These are phyloP conservation scores for Achlya flavicornis DNA, from an alignment of 2,888 invertebrate species.

Conservation along the genomic window DNA sequence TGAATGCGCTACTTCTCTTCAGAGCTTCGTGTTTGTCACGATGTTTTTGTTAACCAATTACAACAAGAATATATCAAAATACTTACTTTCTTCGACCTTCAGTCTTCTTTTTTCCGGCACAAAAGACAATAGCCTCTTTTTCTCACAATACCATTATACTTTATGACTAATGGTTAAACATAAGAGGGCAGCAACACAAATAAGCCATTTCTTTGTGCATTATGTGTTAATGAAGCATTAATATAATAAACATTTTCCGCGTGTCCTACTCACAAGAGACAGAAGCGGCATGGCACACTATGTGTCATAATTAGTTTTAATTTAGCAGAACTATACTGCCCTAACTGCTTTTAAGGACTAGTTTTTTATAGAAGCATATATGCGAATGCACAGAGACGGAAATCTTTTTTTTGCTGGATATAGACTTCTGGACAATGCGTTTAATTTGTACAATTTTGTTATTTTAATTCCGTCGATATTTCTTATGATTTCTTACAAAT, in stretches of 20 bases:
- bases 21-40: too few species aligned
- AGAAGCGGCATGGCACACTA: not conserved
- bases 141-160: not conserved
- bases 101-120: not conserved
- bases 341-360: not conserved
- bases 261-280: not conserved
- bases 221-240: conserved; percentile 15
- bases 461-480: too few species aligned
- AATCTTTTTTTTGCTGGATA: too few species aligned
- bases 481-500: too few species aligned
- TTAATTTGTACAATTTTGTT: too few species aligned
- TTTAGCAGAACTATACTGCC: conserved; percentile 35
- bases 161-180: conserved; percentile 1
- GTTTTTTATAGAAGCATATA: not conserved
- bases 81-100: not conserved
- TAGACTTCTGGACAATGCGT: too few species aligned
- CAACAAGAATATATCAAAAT: not conserved
- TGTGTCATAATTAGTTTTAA: conserved; percentile 45
- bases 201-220: conserved; percentile 9
- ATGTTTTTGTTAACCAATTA: too few species aligned
- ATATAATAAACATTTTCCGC: conserved; percentile 12
- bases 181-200: conserved; percentile 6
- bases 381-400: too few species aligned
- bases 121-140: not conserved
- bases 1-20: too few species aligned